Evolutionary conservation across 2,113 vertebrate genomes (phyloP).

Genomic region (Patagioenas fasciata): DNA sequence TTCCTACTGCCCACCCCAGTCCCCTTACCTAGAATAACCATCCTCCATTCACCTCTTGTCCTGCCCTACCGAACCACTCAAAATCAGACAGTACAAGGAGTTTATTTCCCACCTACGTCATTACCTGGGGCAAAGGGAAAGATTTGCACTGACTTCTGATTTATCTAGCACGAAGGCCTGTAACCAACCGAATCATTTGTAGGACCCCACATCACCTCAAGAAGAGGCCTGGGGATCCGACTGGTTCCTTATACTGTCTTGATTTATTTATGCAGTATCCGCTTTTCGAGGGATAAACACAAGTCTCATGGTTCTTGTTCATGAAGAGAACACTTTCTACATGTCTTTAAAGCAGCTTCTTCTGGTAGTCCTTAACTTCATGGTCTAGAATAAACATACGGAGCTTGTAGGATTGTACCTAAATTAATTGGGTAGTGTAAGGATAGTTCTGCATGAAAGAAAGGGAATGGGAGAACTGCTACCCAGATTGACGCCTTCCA

Average conservation of each 20-base stretch:
- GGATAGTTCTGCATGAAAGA: background rate
- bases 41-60: constrained; percentile 56
- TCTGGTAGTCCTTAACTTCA: background rate
- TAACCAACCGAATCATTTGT: background rate
- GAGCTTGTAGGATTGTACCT: background rate
- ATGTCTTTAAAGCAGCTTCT: background rate
- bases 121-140: constrained; percentile 26
- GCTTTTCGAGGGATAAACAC: constrained; percentile 74
- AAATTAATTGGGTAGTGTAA: background rate
- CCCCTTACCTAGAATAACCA: constrained; percentile 59
- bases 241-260: constrained; percentile 66
- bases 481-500: background rate
- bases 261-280: constrained; percentile 74
- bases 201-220: background rate
- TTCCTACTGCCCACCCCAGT: constrained; percentile 65
- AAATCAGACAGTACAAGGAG: constrained; percentile 73
- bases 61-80: constrained; percentile 52
- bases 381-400: background rate
- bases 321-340: background rate
- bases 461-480: background rate
- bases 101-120: background rate
- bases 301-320: constrained; percentile 43
- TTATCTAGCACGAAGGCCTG: background rate
- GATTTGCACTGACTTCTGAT: background rate
- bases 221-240: background rate